These are phyloP conservation scores for Epizoanthus scotinus DNA, from an alignment of 92 coral and sea anemone genomes.

Conservation along the genomic window DNA sequence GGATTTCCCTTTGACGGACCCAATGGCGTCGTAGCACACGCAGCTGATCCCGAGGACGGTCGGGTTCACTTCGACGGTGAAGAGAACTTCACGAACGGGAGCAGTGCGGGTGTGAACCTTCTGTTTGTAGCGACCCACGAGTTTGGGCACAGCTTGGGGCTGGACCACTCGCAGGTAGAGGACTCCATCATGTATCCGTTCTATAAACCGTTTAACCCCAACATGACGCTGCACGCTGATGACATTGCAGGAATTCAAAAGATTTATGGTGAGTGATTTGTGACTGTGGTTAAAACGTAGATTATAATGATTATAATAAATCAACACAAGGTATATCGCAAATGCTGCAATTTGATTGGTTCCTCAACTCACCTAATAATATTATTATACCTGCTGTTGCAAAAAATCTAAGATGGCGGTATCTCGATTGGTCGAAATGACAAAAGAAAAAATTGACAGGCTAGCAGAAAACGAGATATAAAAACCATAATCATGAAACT, in stretches of 20 bases:
- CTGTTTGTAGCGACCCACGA: conserved; percentile 22
- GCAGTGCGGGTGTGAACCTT: background rate
- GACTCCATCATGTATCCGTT: conserved; percentile 12
- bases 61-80: conserved; percentile 32
- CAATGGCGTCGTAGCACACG: conserved; percentile 25
- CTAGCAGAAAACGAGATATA: too few species aligned
- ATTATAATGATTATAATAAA: too few species aligned
- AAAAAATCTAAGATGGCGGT: too few species aligned
- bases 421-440: too few species aligned
- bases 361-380: too few species aligned
- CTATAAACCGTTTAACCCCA: background rate
- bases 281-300: too few species aligned
- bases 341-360: too few species aligned
- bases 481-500: too few species aligned
- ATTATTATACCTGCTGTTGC: too few species aligned
- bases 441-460: too few species aligned
- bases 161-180: background rate
- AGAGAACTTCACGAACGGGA: conserved; percentile 11
- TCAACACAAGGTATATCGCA: too few species aligned
- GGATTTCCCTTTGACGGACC: conserved; percentile 15
- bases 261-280: conserved; percentile 8
- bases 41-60: conserved; percentile 29
- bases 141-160: conserved; percentile 5
- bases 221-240: background rate
- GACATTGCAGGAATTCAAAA: conserved; percentile 16